Base-by-base conservation (phyloP, 2,797 vertebrate genomes). In the Diglossa cyanea region DNA sequence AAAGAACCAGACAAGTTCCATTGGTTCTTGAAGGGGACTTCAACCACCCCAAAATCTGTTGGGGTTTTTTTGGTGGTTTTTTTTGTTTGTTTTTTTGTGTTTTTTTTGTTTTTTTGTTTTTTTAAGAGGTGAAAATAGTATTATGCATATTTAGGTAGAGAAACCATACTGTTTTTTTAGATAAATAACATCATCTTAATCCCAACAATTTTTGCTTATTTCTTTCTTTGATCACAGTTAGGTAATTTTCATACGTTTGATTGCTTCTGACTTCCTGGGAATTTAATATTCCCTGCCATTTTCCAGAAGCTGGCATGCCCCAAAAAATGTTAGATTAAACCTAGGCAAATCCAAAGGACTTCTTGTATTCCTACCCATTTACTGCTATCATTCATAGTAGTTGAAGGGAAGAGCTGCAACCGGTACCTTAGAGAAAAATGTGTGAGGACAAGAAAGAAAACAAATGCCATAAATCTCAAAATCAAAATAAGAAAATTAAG, bases 161-260 rank as follows among this genome's bases (percentile, higher is more conserved):
- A 89, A 83, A 72, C 5, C 12, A 81, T 11, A 45, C 4, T 60
- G 6, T 10, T 68, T 88, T 76, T 16, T 63, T 44, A 61, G 40
- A 21, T 74, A 60, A 63, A 18, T 61, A 60, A 26, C 7, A 25
- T 37, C 2, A 12, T 35, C 35, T 35, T 35, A 86, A 67, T 54
- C 0, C 2, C 0, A 81, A 48, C 0, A 70, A 50, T 20, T 57
- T 15, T 47, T 82, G 8, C 1, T 45, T 82, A 33, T 58, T 81
- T 75, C 17, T 57, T 54, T 42, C 3, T 88, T 81, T 82, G 13
- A 61, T 65, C 28, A 62, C 25, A 70, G 17, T 25, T 25, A 30
- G 16, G 13, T 4, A 62, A 55, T 33, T 44, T 58, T 57, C 8
- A 7, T 30, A 44, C 24, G 6, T 51, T 81, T 62, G 48, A 57